A percentile compares a stretch with the other conserved stretches of the same genome.
These are phyloP conservation scores for Synanthedon andrenaeformis DNA, from an alignment of 2,888 invertebrate genomes.

Conservation along the genomic window DNA sequence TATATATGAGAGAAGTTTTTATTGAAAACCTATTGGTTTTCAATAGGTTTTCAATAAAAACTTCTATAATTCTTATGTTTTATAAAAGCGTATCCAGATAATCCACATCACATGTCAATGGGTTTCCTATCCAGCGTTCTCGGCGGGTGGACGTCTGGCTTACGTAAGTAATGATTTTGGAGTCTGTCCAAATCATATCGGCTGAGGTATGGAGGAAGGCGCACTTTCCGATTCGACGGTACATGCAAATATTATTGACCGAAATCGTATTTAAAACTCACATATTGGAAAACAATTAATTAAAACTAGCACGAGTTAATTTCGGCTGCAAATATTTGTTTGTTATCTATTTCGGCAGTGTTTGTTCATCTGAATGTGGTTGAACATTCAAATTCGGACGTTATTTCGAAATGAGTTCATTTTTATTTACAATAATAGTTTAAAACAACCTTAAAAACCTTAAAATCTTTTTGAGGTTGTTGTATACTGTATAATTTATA, in stretches of 20 bases:
- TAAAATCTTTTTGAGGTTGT: too few species aligned
- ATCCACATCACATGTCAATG: neutral
- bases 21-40: too few species aligned
- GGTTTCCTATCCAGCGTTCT: neutral
- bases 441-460: too few species aligned
- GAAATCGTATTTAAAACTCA: neutral
- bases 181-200: constrained; percentile 54
- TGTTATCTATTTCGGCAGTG: neutral
- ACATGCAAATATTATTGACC: constrained; percentile 15
- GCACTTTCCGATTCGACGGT: constrained; percentile 45
- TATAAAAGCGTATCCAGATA: too few species aligned
- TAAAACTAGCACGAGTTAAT: neutral
- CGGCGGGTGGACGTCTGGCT: constrained; percentile 31
- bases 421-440: too few species aligned
- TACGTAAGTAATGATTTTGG: constrained; percentile 66
- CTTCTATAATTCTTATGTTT: too few species aligned
- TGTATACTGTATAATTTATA: too few species aligned
- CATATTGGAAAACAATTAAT: neutral
- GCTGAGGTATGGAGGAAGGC: constrained; percentile 24
- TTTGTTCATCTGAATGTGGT: neutral
- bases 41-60: too few species aligned
- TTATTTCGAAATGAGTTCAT: too few species aligned
- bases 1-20: too few species aligned
- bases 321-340: neutral
- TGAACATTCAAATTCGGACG: too few species aligned